Conservation (phyloP, 2,888 invertebrate genomes). For the Spilosoma lubricipeda region DNA sequence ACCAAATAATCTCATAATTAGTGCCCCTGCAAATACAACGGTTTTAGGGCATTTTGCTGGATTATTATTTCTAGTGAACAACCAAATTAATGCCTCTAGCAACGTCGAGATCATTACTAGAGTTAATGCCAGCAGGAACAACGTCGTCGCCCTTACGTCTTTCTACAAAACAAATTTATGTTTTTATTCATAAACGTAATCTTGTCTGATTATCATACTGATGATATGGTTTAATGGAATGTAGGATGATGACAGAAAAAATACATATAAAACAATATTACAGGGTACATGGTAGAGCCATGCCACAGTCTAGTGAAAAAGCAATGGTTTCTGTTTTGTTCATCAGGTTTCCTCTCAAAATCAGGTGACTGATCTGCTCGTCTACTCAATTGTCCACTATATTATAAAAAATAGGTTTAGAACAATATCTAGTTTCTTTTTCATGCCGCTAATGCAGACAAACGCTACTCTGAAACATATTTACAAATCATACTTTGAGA, state of each 20-base stretch:
- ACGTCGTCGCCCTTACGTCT: not conserved
- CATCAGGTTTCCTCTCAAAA: not conserved
- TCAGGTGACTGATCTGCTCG: too few relatives aligned
- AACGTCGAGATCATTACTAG: not conserved
- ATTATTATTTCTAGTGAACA: not conserved
- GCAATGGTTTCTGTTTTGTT: not conserved
- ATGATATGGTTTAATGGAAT: not conserved
- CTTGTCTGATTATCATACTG: not conserved
- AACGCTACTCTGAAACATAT: not conserved
- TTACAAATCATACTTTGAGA: not conserved
- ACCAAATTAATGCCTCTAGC: constrained; percentile 4
- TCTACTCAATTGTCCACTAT: not conserved
- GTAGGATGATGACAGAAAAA: not conserved
- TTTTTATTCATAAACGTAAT: not conserved
- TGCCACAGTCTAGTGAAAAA: not conserved
- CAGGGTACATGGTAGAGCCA: not conserved
- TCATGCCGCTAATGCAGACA: not conserved
- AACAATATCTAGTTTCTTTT: not conserved
- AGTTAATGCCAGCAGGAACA: not conserved
- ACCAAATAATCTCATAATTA: constrained; percentile 6
- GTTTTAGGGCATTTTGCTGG: not conserved
- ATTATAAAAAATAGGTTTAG: not conserved
- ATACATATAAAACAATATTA: not conserved
- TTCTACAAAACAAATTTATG: constrained; percentile 1
- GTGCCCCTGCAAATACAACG: not conserved